Evolutionary conservation across 2,797 vertebrate genomes (phyloP), one percentile per base, ranked within the genome.

Genomic region (Malurus splendens): DNA sequence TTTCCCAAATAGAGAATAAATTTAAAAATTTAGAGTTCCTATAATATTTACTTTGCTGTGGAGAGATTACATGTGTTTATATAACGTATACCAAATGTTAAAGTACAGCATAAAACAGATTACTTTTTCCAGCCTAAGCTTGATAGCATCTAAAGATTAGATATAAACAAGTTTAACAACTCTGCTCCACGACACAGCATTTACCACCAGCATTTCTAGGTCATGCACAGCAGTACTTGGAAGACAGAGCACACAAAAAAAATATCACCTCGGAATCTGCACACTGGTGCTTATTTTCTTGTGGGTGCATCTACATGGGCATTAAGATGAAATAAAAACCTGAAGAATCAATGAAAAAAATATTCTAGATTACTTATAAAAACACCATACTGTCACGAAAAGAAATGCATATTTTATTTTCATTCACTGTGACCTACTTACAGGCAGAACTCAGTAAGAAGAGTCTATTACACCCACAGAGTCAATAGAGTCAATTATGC

Each of bases 361-460:
- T 73, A 48, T 38, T 66, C 38, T 60, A 42, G 56, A 68, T 81
- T 75, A 62, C 71, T 92, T 91, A 72, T 33, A 82, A 90, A 93
- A 48, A 75, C 39, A 80, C 13, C 15, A 39, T 12, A 12, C 22
- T 50, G 51, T 42, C 70, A 87, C 52, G 25, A 67, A 86, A 70
- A 36, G 38, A 89, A 91, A 90, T 66, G 83, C 55, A 52, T 80
- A 47, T 85, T 92, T 93, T 80, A 83, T 93, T 93, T 92, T 66
- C 93, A 94, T 90, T 93, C 84, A 66, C 82, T 83, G 82, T 95
- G 94, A 95, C 95, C 95, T 94, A 95, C 84, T 95, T 95, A 89
- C 50, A 81, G 70, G 82, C 84, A 91, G 86, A 91, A 85, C 62
- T 83, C 90, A 47, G 86, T 52, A 82, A 86, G 91, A 75, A 52